These are phyloP conservation scores for Macrophya alboannulata DNA, from an alignment of 2,888 invertebrate genomes.

Conservation along the genomic window DNA sequence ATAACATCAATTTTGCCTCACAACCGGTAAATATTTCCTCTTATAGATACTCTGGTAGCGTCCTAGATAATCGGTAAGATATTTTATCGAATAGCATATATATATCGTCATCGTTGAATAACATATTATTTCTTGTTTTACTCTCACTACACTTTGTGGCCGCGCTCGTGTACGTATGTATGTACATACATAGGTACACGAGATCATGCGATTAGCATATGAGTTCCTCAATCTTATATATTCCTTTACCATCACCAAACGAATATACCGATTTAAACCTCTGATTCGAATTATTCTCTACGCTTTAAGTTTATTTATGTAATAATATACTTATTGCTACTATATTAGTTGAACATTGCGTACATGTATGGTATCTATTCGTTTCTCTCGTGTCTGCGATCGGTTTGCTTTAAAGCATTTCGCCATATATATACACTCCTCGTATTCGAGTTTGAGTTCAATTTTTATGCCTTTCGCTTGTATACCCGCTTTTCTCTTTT, in stretches of 20 bases:
- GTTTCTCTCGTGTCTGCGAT: too few relatives aligned
- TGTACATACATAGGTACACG: too few relatives aligned
- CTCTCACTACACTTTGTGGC: constrained; percentile 29
- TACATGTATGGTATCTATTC: too few relatives aligned
- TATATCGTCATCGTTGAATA: constrained; percentile 53
- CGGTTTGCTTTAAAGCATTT: too few relatives aligned
- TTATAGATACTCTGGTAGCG: constrained; percentile 14
- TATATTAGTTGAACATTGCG: too few relatives aligned
- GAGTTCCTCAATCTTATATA: constrained; percentile 15
- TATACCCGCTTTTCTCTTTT: too few relatives aligned
- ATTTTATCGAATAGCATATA: constrained; percentile 24
- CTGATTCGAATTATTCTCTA: not conserved
- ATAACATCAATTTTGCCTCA: not conserved
- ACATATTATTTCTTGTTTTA: constrained; percentile 37
- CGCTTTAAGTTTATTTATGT: not conserved
- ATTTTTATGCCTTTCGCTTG: too few relatives aligned
- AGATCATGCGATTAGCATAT: constrained; percentile 25
- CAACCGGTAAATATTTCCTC: not conserved
- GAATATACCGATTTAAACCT: not conserved
- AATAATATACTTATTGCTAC: too few relatives aligned
- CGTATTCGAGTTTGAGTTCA: too few relatives aligned
- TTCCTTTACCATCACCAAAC: constrained; percentile 3
- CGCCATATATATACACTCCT: too few relatives aligned
- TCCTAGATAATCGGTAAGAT: constrained; percentile 41
- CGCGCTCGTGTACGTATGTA: not conserved